Evolutionary conservation across 2,888 invertebrate genomes (phyloP).

Genomic region (Neuroscelio doddi): DNA sequence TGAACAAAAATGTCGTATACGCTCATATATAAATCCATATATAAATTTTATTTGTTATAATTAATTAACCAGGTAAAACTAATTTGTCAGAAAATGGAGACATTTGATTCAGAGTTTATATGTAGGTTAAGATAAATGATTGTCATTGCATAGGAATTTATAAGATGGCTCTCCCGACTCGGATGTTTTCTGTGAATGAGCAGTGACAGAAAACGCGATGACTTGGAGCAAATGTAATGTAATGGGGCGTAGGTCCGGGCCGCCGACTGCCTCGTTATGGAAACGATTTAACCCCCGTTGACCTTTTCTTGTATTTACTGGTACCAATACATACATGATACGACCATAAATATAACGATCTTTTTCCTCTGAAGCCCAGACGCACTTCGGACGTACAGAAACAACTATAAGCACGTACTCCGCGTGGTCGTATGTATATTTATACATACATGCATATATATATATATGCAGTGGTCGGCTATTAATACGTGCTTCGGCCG

Average conservation of each 20-base stretch:
- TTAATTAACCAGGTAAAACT: too few relatives aligned
- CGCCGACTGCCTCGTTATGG: conserved; percentile 56
- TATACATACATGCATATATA: too few relatives aligned
- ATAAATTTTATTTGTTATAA: too few relatives aligned
- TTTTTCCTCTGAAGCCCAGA: conserved; percentile 9
- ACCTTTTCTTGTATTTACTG: conserved; percentile 51
- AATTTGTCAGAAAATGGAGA: too few relatives aligned
- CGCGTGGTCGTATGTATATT: too few relatives aligned
- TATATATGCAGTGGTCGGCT: conserved; percentile 49
- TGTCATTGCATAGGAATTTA: conserved; percentile 15
- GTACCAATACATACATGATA: conserved; percentile 21
- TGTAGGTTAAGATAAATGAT: conserved; percentile 16
- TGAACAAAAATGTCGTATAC: too few relatives aligned
- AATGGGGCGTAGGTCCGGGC: conserved; percentile 49
- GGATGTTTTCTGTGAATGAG: conserved; percentile 24
- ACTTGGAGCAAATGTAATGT: conserved; percentile 42
- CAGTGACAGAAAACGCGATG: conserved; percentile 36
- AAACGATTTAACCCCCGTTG: conserved; percentile 67
- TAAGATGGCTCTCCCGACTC: conserved; percentile 11
- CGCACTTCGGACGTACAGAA: neutral
- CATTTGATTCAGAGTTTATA: too few relatives aligned
- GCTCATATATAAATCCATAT: too few relatives aligned
- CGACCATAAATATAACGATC: conserved; percentile 20
- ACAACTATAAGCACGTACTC: conserved; percentile 13
- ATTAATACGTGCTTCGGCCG: conserved; percentile 65